Evolutionary conservation across 2,888 invertebrate species (phyloP).

Genomic region (Heteromyza rotundicornis): DNA sequence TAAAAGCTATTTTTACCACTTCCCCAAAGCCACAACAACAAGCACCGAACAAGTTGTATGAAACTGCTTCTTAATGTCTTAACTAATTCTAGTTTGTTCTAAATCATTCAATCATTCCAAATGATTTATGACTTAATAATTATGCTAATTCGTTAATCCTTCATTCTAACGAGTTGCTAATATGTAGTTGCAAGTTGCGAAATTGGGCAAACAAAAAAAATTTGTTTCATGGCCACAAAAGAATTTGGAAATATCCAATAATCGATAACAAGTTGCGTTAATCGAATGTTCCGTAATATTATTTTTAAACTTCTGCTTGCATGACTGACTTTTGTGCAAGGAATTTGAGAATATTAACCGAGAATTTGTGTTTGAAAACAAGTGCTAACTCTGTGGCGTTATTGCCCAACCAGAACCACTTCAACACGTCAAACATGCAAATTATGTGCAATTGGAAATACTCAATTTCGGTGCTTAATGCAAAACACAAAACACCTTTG

Average conservation of each 20-base stretch:
- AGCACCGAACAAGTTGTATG: too few species aligned
- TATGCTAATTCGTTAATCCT: not conserved
- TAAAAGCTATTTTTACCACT: too few species aligned
- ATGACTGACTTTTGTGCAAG: not conserved
- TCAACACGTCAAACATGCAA: constrained; percentile 1
- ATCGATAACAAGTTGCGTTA: not conserved
- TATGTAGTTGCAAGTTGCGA: not conserved
- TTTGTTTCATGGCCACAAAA: constrained; percentile 13
- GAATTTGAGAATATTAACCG: not conserved
- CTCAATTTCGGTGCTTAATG: not conserved
- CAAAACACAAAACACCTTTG: not conserved
- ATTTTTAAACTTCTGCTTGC: not conserved
- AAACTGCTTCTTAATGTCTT: too few species aligned
- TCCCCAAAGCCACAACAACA: too few species aligned
- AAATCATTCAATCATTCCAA: not conserved
- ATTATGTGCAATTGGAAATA: not conserved
- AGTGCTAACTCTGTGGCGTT: constrained; percentile 5
- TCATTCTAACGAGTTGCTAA: too few species aligned
- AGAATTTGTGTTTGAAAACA: constrained; percentile 6
- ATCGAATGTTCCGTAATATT: not conserved
- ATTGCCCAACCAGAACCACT: constrained; percentile 7
- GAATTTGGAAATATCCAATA: not conserved
- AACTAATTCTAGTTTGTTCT: not conserved
- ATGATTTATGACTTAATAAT: not conserved
- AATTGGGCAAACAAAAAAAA: too few species aligned